Conservation (phyloP, 2,797 vertebrate genomes). For the Melanitta fusca region DNA sequence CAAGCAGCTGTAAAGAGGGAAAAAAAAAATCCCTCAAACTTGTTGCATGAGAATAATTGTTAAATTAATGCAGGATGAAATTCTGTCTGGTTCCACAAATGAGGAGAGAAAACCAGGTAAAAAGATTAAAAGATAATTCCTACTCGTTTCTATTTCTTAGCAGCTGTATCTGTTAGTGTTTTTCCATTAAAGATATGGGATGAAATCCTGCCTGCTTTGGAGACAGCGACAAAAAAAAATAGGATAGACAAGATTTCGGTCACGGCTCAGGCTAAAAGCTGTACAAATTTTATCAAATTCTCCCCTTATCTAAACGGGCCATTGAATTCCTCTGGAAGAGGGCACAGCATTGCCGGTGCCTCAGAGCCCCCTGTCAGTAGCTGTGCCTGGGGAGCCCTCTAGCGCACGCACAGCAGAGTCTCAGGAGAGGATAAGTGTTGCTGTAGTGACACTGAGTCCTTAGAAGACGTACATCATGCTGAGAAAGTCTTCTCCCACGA, state of each 20-base stretch:
- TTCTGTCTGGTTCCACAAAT: neutral
- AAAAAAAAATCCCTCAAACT: neutral
- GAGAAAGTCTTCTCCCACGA: neutral
- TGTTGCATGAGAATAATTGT: neutral
- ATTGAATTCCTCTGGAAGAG: neutral
- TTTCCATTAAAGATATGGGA: neutral
- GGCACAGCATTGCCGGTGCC: neutral
- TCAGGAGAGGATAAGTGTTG: rapidly evolving
- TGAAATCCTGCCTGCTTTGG: neutral
- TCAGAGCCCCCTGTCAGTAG: neutral
- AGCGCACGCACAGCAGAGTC: neutral
- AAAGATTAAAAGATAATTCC: neutral
- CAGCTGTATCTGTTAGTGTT: neutral
- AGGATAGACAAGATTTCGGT: rapidly evolving
- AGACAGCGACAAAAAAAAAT: neutral
- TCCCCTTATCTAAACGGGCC: neutral
- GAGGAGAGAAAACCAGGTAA: neutral
- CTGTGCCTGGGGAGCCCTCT: neutral
- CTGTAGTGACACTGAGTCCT: rapidly evolving
- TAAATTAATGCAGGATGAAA: neutral
- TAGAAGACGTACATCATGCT: neutral
- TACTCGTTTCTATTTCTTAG: neutral
- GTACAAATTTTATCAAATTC: neutral
- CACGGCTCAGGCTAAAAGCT: neutral
- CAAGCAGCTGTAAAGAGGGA: no score